phyloP scores from a whole-genome alignment of 92 coral and sea anemone genomes.

The Epizoanthus illoricatus region DNA sequence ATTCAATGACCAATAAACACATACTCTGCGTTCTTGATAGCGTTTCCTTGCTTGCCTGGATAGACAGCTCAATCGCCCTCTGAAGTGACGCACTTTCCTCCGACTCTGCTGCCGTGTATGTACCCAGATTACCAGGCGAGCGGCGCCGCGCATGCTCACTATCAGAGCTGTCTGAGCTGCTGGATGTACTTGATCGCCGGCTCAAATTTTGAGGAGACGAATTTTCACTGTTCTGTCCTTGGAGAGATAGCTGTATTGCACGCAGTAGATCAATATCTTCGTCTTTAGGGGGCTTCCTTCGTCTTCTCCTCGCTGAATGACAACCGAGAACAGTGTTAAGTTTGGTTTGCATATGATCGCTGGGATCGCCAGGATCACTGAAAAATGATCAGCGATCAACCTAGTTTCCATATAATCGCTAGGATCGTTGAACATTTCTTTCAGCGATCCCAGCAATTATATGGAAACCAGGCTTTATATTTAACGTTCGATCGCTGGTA shows the following conservation, averaged over 20 bases:
- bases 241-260: constrained; percentile 75
- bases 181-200: constrained; percentile 57
- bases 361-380: too few relatives aligned
- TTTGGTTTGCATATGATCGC: too few relatives aligned
- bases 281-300: constrained; percentile 45
- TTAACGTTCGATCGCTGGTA: too few relatives aligned
- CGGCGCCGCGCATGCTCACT: constrained; percentile 53
- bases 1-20: neutral
- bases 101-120: constrained; percentile 38
- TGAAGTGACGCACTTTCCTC: constrained; percentile 80
- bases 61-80: constrained; percentile 89
- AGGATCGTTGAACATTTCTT: too few relatives aligned
- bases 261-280: constrained; percentile 71
- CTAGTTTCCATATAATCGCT: too few relatives aligned
- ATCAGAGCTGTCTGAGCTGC: constrained; percentile 72
- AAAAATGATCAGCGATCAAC: too few relatives aligned
- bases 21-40: neutral
- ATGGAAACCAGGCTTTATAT: neutral
- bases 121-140: constrained; percentile 23
- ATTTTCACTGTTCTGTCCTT: constrained; percentile 46
- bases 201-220: constrained; percentile 40
- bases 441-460: too few relatives aligned
- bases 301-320: constrained; percentile 32
- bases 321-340: neutral
- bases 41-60: constrained; percentile 47